Evolutionary conservation across 2,888 invertebrate genomes (phyloP).

Genomic region (Pristionchus maxplancki): DNA sequence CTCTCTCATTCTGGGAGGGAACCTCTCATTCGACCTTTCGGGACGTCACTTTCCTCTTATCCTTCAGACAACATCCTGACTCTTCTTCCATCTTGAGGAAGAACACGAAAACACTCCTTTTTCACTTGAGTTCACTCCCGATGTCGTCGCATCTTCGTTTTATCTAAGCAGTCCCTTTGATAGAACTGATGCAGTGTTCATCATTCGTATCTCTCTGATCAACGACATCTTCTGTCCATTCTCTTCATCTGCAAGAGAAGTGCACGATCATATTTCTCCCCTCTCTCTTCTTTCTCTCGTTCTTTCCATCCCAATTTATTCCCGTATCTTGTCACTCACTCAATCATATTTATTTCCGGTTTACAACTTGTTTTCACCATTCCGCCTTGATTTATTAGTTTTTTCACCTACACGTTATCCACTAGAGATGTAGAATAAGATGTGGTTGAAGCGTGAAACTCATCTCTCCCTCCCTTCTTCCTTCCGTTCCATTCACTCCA

Average conservation of each 20-base stretch:
- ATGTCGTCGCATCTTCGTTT: too few species aligned
- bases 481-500: slow-evolving; percentile 10
- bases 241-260: slow-evolving; percentile 16
- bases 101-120: not conserved
- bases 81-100: not conserved
- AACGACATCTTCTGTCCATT: not conserved
- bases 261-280: slow-evolving; percentile 9
- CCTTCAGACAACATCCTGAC: slow-evolving; percentile 6
- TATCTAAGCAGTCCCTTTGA: too few species aligned
- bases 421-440: not conserved
- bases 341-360: not conserved
- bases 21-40: not conserved
- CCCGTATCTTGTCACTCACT: not conserved
- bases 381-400: not conserved
- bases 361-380: not conserved
- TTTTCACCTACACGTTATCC: not conserved
- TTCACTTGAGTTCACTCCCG: not conserved
- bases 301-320: not conserved
- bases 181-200: not conserved
- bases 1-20: not conserved
- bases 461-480: not conserved
- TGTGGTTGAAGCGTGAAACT: not conserved
- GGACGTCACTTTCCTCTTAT: not conserved
- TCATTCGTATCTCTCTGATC: not conserved
- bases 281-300: not conserved